Base-by-base conservation (phyloP, 2,888 invertebrate species). In the Lordiphosa andalusiaca region DNA sequence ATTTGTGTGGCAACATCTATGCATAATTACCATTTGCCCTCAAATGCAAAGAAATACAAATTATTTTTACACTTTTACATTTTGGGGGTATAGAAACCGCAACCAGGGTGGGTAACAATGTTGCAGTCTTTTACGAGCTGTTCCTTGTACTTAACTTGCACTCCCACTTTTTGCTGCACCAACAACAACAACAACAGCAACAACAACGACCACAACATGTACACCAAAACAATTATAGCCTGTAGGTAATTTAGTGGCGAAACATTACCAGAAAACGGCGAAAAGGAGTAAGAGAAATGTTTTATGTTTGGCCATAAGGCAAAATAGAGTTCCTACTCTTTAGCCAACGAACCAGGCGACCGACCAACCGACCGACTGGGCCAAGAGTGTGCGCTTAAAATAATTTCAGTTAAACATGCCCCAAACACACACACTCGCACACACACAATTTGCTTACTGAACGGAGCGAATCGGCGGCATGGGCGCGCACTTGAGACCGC, bases 361-460 rank as follows among this genome's bases (percentile, higher is more conserved):
- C 53, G 62, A 3, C 19, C n/a, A n/a, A n/a, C n/a, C n/a, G n/a
- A n/a, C n/a, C n/a, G 16, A 16, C n/a, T 13, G 10, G 10, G 36
- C 16, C 1, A 2, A 10, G 42, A 47, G 49, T 57, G 55, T 56
- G 60, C 69, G 71, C 85, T 80, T 83, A 85, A 80, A 80, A 85
- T 83, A 83, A 80, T 85, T 76, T 73, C 77, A 67, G 81, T 71
- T 81, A 73, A 80, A 80, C 81, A 85, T 71, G 81, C 77, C 85
- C 68, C 66, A 83, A 69, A 62, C 40, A 40, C 21, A 41, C 37
- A 42, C 37, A 23, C 21, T 16, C 25, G n/a, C 46, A 49, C 38
- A 36, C 42, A 33, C 44, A 53, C 40, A 76, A 67, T 62, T 65
- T 68, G 68, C 65, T 65, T 62, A 59, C 55, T 64, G 58, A 61